A percentile compares a stretch with the other conserved stretches of the same genome.
Conservation (phyloP, 2,113 vertebrate genomes). For the Dromaius novaehollandiae region DNA sequence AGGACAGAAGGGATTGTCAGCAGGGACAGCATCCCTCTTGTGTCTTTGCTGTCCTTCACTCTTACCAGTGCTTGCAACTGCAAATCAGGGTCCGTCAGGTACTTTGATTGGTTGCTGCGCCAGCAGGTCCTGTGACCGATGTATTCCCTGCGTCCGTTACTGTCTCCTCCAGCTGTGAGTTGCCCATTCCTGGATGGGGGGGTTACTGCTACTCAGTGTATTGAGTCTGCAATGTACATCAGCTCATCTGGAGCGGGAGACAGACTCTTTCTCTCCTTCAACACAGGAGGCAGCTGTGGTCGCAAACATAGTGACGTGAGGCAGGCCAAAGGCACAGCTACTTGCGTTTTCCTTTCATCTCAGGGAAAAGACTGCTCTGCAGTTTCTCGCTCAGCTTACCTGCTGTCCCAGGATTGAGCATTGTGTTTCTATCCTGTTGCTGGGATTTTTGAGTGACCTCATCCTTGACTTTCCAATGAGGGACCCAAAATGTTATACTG, state of each 20-base stretch:
- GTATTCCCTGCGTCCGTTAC: background rate
- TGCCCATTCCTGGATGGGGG: background rate
- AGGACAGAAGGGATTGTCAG: background rate
- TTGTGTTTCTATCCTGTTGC: background rate
- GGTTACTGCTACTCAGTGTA: background rate
- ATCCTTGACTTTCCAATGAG: background rate
- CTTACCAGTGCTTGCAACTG: background rate
- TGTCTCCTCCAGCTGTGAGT: background rate
- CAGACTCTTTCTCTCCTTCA: background rate
- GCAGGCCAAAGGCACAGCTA: background rate
- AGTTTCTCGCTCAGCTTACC: background rate
- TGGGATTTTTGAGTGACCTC: constrained; percentile 20
- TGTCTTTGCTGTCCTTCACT: background rate
- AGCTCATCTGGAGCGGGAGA: background rate
- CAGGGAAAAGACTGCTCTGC: background rate
- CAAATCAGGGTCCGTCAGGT: background rate
- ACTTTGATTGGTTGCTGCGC: background rate
- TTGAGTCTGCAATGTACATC: background rate
- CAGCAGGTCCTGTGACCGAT: background rate
- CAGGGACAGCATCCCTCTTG: background rate
- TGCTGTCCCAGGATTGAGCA: background rate
- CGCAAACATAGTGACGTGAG: background rate
- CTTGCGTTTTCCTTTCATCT: constrained; percentile 17
- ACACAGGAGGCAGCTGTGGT: background rate
- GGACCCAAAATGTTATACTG: constrained; percentile 29